These are phyloP conservation scores for Megaceryle torquata DNA, from an alignment of 2,113 vertebrate species.

Conservation along the genomic window DNA sequence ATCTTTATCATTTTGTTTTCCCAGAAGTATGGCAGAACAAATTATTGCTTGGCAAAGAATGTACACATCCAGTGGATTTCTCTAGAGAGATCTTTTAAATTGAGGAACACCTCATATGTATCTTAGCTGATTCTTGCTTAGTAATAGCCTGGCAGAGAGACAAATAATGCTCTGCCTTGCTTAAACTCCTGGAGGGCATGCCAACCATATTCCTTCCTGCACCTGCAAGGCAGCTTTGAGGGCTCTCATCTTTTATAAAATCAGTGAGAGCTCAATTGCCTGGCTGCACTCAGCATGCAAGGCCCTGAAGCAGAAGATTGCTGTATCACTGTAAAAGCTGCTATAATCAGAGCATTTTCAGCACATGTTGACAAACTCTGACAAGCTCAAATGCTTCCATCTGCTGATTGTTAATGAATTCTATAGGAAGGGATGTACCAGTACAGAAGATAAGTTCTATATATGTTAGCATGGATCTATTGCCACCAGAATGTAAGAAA, in stretches of 20 bases:
- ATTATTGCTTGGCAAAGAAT: not conserved
- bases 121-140: not conserved
- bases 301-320: not conserved
- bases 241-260: not conserved
- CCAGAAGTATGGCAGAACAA: not conserved
- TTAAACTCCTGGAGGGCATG: not conserved
- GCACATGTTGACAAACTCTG: not conserved
- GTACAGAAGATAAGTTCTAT: not conserved
- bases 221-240: not conserved
- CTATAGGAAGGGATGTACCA: not conserved
- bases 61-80: not conserved
- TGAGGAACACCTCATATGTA: not conserved
- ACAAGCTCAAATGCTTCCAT: not conserved
- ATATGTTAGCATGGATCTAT: not conserved
- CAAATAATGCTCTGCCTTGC: not conserved
- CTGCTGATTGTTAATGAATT: not conserved
- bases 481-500: not conserved
- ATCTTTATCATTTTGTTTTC: not conserved
- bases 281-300: rapidly evolving
- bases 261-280: not conserved
- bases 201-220: not conserved
- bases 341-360: not conserved
- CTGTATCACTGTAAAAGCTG: not conserved
- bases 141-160: not conserved
- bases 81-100: not conserved